These are phyloP conservation scores for Chirona hameri DNA, from an alignment of 2,888 invertebrate genomes.

Conservation along the genomic window DNA sequence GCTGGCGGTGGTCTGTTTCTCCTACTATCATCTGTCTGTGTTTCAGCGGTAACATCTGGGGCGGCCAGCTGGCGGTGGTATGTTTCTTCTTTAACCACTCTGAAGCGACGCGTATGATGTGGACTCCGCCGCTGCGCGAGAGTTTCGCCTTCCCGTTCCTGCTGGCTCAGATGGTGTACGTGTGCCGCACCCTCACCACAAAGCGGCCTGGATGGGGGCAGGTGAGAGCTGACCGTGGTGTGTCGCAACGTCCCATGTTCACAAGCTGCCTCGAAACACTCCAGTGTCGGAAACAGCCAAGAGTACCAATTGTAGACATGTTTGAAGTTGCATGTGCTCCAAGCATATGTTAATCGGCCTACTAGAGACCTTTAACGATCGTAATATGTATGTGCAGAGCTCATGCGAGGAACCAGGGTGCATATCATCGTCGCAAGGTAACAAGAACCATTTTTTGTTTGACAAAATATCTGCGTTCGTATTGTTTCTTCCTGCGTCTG, in stretches of 20 bases:
- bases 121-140: conserved; percentile 80
- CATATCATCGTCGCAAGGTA: too few relatives aligned
- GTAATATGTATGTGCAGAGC: too few relatives aligned
- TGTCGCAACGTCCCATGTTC: too few relatives aligned
- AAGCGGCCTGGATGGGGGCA: conserved; percentile 36
- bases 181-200: conserved; percentile 36
- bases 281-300: too few relatives aligned
- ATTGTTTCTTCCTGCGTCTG: not conserved
- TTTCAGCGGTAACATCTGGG: conserved; percentile 63
- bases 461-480: too few relatives aligned
- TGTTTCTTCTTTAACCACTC: conserved; percentile 78
- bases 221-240: conserved; percentile 2
- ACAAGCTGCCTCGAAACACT: too few relatives aligned
- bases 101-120: conserved; percentile 70
- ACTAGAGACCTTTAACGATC: too few relatives aligned
- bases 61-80: conserved; percentile 66
- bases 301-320: too few relatives aligned
- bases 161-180: conserved; percentile 47
- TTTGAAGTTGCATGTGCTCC: too few relatives aligned
- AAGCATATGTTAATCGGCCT: too few relatives aligned
- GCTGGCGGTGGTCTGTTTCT: conserved; percentile 63
- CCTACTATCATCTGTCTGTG: conserved; percentile 28
- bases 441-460: too few relatives aligned
- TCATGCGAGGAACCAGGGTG: too few relatives aligned
- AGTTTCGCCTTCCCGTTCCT: conserved; percentile 79